A percentile compares a stretch with the other conserved stretches of the same genome.
phyloP scores from a whole-genome alignment of 2,888 invertebrate species.

The Blastobasis adustella region DNA sequence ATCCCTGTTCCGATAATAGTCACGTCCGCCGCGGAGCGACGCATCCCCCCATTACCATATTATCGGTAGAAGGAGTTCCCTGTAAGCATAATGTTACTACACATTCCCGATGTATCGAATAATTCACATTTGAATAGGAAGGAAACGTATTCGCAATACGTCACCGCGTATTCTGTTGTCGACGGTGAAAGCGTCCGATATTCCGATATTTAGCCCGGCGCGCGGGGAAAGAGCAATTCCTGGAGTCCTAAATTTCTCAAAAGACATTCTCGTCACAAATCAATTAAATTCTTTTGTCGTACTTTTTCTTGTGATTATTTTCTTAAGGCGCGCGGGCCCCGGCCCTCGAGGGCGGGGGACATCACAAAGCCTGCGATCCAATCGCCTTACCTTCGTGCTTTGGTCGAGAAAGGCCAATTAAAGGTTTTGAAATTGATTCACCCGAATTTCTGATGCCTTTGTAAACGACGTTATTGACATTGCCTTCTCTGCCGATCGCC shows the following conservation, averaged over 20 bases:
- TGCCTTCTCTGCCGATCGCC: slow-evolving; percentile 31
- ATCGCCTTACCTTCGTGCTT: slow-evolving; percentile 35
- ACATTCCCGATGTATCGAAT: neutral
- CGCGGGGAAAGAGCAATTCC: no score
- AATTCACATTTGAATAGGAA: neutral
- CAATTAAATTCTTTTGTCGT: slow-evolving; percentile 64
- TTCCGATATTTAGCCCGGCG: no score
- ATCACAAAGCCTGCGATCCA: slow-evolving; percentile 45
- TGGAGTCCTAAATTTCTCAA: no score
- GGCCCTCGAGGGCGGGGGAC: slow-evolving; percentile 21
- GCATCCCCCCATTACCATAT: slow-evolving; percentile 13
- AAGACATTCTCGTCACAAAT: slow-evolving; percentile 41
- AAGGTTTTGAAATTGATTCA: slow-evolving; percentile 65
- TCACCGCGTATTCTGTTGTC: no score
- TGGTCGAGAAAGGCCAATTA: slow-evolving; percentile 52
- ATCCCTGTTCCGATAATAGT: slow-evolving; percentile 30
- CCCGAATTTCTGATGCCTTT: slow-evolving; percentile 40
- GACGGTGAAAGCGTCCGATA: no score
- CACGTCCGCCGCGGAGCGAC: slow-evolving; percentile 29
- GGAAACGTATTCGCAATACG: neutral
- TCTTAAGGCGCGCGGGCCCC: slow-evolving; percentile 29
- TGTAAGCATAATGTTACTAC: slow-evolving; percentile 3
- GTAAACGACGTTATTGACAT: slow-evolving; percentile 56
- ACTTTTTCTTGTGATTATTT: slow-evolving; percentile 50
- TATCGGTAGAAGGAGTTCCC: slow-evolving; percentile 8